A percentile compares a stretch with the other conserved stretches of the same genome.
phyloP scores from a whole-genome alignment of 2,113 vertebrate genomes.

The Ophthalmolycus amberensis region DNA sequence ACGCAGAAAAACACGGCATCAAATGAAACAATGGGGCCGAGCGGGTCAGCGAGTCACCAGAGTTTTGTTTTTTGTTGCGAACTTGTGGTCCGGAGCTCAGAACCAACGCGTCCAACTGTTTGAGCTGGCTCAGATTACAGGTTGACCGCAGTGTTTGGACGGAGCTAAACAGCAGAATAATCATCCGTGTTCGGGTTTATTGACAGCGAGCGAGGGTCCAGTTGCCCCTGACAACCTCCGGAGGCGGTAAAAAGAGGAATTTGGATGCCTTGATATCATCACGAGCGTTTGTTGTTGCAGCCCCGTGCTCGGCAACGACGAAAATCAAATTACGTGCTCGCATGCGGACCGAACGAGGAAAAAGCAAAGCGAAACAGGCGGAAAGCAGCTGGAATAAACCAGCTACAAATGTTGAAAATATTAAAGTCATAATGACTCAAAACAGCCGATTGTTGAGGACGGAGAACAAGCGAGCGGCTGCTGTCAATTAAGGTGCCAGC shows the following conservation, averaged over 20 bases:
- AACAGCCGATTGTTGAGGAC: conserved; percentile 31
- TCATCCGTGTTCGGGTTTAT: conserved; percentile 18
- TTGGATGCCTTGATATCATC: neutral
- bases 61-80: conserved; percentile 43
- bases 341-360: conserved; percentile 16
- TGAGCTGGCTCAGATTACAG: conserved; percentile 30
- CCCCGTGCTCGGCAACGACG: neutral
- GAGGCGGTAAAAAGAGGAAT: neutral
- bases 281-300: conserved; percentile 30
- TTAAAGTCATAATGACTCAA: conserved; percentile 36
- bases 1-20: conserved; percentile 20
- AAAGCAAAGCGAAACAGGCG: conserved; percentile 59
- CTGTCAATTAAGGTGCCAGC: conserved; percentile 13
- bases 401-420: conserved; percentile 37
- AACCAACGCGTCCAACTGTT: conserved; percentile 21
- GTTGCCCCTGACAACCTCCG: conserved; percentile 37
- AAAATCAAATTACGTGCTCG: conserved; percentile 53
- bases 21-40: conserved; percentile 9
- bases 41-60: neutral
- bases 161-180: conserved; percentile 46
- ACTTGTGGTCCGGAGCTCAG: conserved; percentile 14
- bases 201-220: conserved; percentile 17
- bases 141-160: conserved; percentile 22
- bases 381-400: conserved; percentile 57
- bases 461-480: conserved; percentile 16